Percentiles rank a stretch among this genome's conserved stretches.
These are phyloP conservation scores for Yponomeuta sedellus DNA, from an alignment of 2,888 invertebrate genomes.

Conservation along the genomic window DNA sequence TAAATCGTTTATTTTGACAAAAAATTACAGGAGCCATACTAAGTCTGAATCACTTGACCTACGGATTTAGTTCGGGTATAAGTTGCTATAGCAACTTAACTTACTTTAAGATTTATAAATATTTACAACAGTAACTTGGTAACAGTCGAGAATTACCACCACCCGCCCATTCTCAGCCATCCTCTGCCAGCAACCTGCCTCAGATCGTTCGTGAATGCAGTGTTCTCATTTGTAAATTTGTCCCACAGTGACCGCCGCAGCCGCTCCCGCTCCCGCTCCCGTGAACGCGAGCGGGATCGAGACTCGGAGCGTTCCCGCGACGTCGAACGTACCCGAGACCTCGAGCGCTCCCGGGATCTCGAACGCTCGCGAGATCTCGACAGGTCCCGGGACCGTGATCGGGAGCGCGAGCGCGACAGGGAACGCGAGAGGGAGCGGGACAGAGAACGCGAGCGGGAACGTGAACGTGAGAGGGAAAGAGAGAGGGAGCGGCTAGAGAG, in stretches of 20 bases:
- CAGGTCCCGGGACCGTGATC: constrained; percentile 47
- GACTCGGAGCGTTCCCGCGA: constrained; percentile 26
- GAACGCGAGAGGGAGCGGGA: constrained; percentile 24
- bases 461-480: constrained; percentile 42
- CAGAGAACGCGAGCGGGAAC: constrained; percentile 34
- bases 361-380: constrained; percentile 42
- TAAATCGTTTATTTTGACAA: too few relatives aligned
- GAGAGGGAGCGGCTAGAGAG: constrained; percentile 34
- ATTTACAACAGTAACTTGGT: too few relatives aligned
- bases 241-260: constrained; percentile 42
- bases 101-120: too few relatives aligned
- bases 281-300: constrained; percentile 40
- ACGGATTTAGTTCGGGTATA: too few relatives aligned
- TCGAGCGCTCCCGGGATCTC: constrained; percentile 27
- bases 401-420: constrained; percentile 40
- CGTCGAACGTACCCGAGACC: constrained; percentile 41
- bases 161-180: too few relatives aligned
- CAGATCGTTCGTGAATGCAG: too few relatives aligned
- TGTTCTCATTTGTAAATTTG: background rate
- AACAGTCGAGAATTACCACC: too few relatives aligned
- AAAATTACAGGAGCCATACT: too few relatives aligned
- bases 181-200: too few relatives aligned
- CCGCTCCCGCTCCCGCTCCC: constrained; percentile 48
- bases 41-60: too few relatives aligned
- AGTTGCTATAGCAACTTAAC: too few relatives aligned